A percentile compares a stretch with the other conserved stretches of the same genome.
Evolutionary conservation across 2,797 vertebrate genomes (phyloP).

Genomic region (Echiichthys vipera): DNA sequence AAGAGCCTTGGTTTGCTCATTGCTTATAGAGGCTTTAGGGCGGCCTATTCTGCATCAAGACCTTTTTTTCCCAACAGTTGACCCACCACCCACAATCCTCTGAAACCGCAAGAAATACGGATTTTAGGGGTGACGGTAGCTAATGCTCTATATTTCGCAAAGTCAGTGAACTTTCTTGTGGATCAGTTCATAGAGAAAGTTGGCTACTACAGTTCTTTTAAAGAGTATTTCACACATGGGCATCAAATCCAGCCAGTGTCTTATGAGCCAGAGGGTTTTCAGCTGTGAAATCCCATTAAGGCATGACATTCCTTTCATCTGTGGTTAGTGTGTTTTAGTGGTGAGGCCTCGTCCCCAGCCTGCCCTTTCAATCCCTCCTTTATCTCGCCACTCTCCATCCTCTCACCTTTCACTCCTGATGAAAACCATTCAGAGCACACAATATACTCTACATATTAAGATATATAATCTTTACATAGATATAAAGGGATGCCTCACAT

Average conservation of each 20-base stretch:
- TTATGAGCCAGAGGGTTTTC: conserved; percentile 1
- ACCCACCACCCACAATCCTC: not conserved
- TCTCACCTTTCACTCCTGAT: conserved; percentile 8
- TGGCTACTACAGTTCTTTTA: not conserved
- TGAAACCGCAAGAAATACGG: not conserved
- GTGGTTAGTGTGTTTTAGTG: conserved; percentile 26
- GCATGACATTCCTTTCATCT: conserved; percentile 11
- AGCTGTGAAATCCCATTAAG: conserved; percentile 40
- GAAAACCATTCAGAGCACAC: not conserved
- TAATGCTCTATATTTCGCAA: not conserved
- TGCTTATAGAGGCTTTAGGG: not conserved
- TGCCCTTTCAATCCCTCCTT: conserved; percentile 22
- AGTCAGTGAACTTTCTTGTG: not conserved
- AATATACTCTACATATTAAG: not conserved
- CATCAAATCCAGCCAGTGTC: conserved; percentile 7
- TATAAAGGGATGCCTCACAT: conserved; percentile 6
- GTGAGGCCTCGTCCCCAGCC: conserved; percentile 10
- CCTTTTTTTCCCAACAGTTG: not conserved
- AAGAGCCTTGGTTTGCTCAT: not conserved
- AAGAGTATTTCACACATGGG: conserved; percentile 3
- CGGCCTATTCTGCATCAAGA: not conserved
- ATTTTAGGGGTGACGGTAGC: not conserved
- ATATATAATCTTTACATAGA: conserved; percentile 23
- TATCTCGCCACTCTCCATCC: conserved; percentile 25
- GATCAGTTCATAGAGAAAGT: conserved; percentile 14